Percentiles rank a stretch among this genome's conserved stretches.
Evolutionary conservation across 2,888 invertebrate genomes (phyloP).

Genomic region (Furcula furcula): DNA sequence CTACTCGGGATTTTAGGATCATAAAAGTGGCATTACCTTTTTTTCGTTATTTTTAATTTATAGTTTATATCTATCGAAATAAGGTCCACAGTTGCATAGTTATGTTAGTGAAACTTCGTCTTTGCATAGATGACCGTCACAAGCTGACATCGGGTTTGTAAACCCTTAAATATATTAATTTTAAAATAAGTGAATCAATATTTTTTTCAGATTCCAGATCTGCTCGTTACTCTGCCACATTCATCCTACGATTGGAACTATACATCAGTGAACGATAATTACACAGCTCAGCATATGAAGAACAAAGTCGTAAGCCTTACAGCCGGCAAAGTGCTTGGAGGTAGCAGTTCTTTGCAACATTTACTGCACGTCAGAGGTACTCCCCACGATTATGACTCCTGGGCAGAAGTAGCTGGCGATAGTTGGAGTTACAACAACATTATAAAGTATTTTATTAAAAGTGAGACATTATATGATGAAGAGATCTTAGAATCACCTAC

Average conservation of each 20-base stretch:
- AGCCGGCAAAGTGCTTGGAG: conserved; percentile 44
- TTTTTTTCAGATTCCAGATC: too few species aligned
- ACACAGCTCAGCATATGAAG: conserved; percentile 18
- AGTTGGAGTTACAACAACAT: conserved; percentile 38
- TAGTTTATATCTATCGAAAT: too few species aligned
- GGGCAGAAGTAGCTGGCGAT: conserved; percentile 30
- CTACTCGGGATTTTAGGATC: too few species aligned
- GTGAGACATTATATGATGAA: conserved; percentile 33
- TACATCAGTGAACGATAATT: conserved; percentile 29
- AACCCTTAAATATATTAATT: too few species aligned
- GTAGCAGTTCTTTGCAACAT: conserved; percentile 38
- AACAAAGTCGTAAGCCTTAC: conserved; percentile 23
- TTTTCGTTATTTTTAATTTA: too few species aligned
- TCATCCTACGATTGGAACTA: conserved; percentile 41
- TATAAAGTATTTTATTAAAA: conserved; percentile 41
- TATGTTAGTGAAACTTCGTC: too few species aligned
- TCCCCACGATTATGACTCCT: conserved; percentile 32
- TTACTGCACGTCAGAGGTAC: conserved; percentile 33
- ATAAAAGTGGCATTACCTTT: too few species aligned
- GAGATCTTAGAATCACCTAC: conserved; percentile 24
- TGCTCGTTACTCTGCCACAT: too few species aligned
- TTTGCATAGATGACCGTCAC: too few species aligned
- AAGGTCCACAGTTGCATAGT: background rate
- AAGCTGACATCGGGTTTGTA: too few species aligned
- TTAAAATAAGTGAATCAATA: too few species aligned